phyloP scores from a whole-genome alignment of 2,888 invertebrate genomes.

The Ecliptopera silaceata region DNA sequence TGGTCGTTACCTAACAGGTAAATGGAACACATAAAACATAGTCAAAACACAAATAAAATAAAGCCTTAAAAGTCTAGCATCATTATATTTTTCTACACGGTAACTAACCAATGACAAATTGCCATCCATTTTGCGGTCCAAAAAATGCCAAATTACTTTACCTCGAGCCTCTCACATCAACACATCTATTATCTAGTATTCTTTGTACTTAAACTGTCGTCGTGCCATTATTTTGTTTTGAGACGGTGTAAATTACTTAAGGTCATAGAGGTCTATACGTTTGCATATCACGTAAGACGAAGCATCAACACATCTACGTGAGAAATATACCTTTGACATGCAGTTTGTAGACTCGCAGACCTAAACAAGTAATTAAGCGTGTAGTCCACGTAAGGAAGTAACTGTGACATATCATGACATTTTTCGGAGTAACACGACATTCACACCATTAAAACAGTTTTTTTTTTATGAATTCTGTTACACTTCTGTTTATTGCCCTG shows the following conservation, averaged over 20 bases:
- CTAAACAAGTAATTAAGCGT: conserved; percentile 60
- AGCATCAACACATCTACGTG: conserved; percentile 44
- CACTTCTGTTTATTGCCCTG: conserved; percentile 48
- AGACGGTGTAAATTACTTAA: conserved; percentile 14
- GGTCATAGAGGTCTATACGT: conserved; percentile 15
- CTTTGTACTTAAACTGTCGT: background rate
- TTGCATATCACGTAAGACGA: conserved; percentile 31
- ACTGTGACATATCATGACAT: conserved; percentile 39
- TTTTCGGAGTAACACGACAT: conserved; percentile 46
- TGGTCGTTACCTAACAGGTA: too few relatives aligned
- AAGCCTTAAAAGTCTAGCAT: too few relatives aligned
- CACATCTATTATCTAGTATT: conserved; percentile 17
- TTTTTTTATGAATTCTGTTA: conserved; percentile 35
- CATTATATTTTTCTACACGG: too few relatives aligned
- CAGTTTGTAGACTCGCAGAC: conserved; percentile 39
- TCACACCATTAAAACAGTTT: conserved; percentile 67
- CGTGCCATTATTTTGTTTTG: conserved; percentile 18
- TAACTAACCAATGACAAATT: conserved; percentile 1
- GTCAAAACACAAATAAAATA: too few relatives aligned
- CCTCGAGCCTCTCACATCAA: too few relatives aligned
- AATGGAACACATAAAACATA: too few relatives aligned
- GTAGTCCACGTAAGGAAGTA: conserved; percentile 49
- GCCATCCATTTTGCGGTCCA: background rate
- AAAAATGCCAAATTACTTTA: background rate
- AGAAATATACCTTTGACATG: conserved; percentile 71